These are phyloP conservation scores for Galerucella calmariensis DNA, from an alignment of 2,888 invertebrate genomes.

Conservation along the genomic window DNA sequence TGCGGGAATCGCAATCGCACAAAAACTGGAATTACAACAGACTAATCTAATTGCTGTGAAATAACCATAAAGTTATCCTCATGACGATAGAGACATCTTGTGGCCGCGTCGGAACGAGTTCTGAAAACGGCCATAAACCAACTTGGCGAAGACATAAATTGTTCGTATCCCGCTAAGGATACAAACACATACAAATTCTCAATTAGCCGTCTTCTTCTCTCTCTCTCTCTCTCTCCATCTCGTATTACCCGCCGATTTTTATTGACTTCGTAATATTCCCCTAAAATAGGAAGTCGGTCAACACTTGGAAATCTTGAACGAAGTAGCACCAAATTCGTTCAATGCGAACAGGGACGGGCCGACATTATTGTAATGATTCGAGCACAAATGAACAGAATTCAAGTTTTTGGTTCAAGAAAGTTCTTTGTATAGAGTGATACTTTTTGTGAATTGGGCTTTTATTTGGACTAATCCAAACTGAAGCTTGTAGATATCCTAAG, in stretches of 20 bases:
- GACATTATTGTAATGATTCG: neutral
- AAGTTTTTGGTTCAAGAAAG: too few relatives aligned
- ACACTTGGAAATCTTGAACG: conserved; percentile 32
- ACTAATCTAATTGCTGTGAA: conserved; percentile 65
- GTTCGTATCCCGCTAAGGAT: conserved; percentile 57
- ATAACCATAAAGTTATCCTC: conserved; percentile 65
- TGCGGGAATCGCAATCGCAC: conserved; percentile 57
- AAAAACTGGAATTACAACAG: conserved; percentile 64
- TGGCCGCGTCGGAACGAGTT: conserved; percentile 62
- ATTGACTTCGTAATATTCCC: conserved; percentile 42
- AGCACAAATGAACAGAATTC: neutral
- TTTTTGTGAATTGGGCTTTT: too few relatives aligned
- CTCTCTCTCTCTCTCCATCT: conserved; percentile 17
- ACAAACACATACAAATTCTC: conserved; percentile 65
- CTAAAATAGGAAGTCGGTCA: conserved; percentile 40
- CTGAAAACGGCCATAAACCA: conserved; percentile 65
- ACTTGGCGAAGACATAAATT: conserved; percentile 63
- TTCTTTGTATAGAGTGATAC: too few relatives aligned
- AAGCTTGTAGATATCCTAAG: too few relatives aligned
- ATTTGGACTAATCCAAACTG: too few relatives aligned
- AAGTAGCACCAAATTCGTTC: conserved; percentile 22
- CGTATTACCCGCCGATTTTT: conserved; percentile 46
- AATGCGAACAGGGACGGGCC: neutral
- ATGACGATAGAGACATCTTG: conserved; percentile 66
- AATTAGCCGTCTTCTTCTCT: conserved; percentile 56